These are phyloP conservation scores for Natrix natrix DNA, from an alignment of 2,797 vertebrate species.

Conservation along the genomic window DNA sequence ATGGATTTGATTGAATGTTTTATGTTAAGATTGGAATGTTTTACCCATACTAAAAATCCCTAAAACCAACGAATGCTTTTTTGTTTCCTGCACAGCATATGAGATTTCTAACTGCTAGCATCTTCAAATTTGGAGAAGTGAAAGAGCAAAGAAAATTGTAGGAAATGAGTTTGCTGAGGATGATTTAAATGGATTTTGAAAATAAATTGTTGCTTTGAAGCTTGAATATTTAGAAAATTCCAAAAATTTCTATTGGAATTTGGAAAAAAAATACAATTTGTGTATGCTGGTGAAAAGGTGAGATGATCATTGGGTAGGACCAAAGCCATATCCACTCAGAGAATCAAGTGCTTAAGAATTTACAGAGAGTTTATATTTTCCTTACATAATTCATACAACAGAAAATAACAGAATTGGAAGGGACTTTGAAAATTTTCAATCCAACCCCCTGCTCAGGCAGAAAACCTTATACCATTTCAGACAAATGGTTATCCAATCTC, in stretches of 20 bases:
- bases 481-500: too few relatives aligned
- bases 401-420: too few relatives aligned
- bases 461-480: too few relatives aligned
- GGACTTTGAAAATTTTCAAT: too few relatives aligned
- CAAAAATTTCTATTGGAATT: background rate
- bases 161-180: background rate
- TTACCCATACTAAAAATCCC: background rate
- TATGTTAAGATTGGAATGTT: constrained; percentile 7
- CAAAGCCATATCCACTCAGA: background rate
- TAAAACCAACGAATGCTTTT: constrained; percentile 26
- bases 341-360: background rate
- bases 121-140: background rate
- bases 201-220: background rate
- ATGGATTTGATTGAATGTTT: constrained; percentile 5
- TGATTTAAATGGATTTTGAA: background rate
- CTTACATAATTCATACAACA: too few relatives aligned
- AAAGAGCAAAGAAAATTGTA: background rate
- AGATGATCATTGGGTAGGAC: background rate
- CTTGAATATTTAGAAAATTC: background rate
- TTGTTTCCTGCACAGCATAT: constrained; percentile 4
- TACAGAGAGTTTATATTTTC: too few relatives aligned
- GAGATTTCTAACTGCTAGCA: background rate
- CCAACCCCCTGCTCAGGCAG: too few relatives aligned
- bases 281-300: background rate
- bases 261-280: background rate